These are phyloP conservation scores for Etheostoma nigrum DNA, from an alignment of 2,797 vertebrate species.

Conservation along the genomic window DNA sequence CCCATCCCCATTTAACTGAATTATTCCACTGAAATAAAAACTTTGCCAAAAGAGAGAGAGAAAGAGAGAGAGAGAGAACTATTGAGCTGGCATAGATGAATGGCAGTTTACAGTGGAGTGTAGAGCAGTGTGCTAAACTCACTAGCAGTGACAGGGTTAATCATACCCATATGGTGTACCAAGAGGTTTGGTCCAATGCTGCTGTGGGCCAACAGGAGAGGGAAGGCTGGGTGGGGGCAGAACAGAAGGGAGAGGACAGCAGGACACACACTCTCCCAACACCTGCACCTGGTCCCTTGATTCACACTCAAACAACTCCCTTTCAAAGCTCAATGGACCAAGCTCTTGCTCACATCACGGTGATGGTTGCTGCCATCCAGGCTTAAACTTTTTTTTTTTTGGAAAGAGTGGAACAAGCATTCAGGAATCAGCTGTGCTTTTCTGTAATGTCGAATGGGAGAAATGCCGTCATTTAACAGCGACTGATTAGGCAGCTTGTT, in stretches of 20 bases:
- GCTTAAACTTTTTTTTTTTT: conserved; percentile 53
- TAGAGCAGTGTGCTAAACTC: conserved; percentile 21
- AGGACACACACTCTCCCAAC: conserved; percentile 71
- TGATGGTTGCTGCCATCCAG: conserved; percentile 39
- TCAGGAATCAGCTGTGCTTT: conserved; percentile 38
- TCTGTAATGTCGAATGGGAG: conserved; percentile 19
- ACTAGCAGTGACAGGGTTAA: conserved; percentile 81
- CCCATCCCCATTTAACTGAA: conserved; percentile 21
- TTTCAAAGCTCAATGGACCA: conserved; percentile 40
- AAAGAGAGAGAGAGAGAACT: neutral
- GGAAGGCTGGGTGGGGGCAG: conserved; percentile 75
- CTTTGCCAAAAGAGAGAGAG: conserved; percentile 8
- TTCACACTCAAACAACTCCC: conserved; percentile 51
- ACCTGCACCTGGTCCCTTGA: conserved; percentile 81
- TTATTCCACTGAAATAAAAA: conserved; percentile 38
- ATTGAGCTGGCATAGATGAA: conserved; percentile 11
- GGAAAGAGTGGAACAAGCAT: conserved; percentile 20
- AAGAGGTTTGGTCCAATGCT: conserved; percentile 81
- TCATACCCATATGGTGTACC: conserved; percentile 81
- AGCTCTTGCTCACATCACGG: conserved; percentile 35
- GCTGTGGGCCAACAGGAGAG: conserved; percentile 80
- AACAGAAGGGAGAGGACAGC: conserved; percentile 80
- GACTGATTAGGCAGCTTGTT: conserved; percentile 31
- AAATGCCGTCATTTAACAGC: conserved; percentile 28
- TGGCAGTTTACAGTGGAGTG: conserved; percentile 15